Evolutionary conservation across 2,113 vertebrate genomes (phyloP), one percentile per base, ranked within the genome.

Genomic region (Diglossa brunneiventris): DNA sequence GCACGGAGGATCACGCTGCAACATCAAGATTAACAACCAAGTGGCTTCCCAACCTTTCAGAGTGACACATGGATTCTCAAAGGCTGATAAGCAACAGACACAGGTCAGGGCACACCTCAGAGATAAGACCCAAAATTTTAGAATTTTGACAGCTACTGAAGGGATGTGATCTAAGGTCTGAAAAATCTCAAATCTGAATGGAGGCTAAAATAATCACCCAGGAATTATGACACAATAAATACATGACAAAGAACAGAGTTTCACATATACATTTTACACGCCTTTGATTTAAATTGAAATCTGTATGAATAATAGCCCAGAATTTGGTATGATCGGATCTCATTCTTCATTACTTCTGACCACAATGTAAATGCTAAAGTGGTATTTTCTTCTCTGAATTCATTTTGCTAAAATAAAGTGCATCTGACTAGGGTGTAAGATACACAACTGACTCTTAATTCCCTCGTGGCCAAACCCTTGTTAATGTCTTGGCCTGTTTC

Each of bases 401-500:
- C 14, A 68, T 75, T 92, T 77, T 78, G 21, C 47, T 77, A 83
- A 83, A 83, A 90, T 77, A 83, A 70, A 90, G 80, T 49, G 49
- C 64, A 58, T 95, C 77, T 95, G 83, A 95, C 96, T 94, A 76
- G 94, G 92, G 94, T 95, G 69, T 80, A 94, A 96, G 95, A 89
- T 87, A 92, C 89, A 95, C 15, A 37, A 87, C 94, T 95, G 96
- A 96, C 83, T 97, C 94, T 95, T 93, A 97, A 97, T 96, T 98
- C 96, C 94, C 97, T 94, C 50, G 52, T 83, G 97, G 91, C 79
- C 94, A 97, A 98, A 97, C 93, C 92, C 89, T 95, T 97, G 96
- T 97, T 98, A 98, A 97, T 97, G 94, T 97, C 96, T 97, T 97
- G 96, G 95, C 97, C 97, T 97, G 95, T 96, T 97, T 97, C 96